Evolutionary conservation across 2,888 invertebrate species (phyloP), one percentile per base, ranked within the genome.

Genomic region (Tachina fera): DNA sequence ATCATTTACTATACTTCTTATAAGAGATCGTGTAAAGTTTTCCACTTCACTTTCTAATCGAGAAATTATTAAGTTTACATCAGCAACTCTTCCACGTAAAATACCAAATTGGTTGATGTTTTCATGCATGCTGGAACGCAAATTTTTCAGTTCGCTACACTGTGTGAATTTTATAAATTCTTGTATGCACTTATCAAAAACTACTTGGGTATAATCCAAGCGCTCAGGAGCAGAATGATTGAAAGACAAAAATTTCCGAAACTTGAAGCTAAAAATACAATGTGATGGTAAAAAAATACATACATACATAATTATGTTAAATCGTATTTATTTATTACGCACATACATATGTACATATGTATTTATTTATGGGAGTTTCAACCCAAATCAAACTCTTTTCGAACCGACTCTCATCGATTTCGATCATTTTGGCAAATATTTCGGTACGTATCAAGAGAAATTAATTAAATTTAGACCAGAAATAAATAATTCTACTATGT

Each of bases 51-150:
- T 60, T 31, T 58, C 75, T 41, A 77, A 86, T 49, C 41, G 74
- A 6, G 0, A 19, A 3, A 90, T 77, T 22, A 74, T 74, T 0
- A 31, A 5, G 0, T 19, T 1, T 0, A 85, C 84, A 8, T 53
- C 85, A 0, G 9, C 1, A 6, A 87, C 19, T 41, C 76, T 53
- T 41, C 16, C 49, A 19, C 16, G 5, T 19, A 89, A 83, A 61
- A 43, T 65, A 0, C 0, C 0, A 10, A 87, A 90, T 13, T 88
- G 87, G 4, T 47, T 16, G 31, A 89, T 43, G 19, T 85, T 74
- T n/a, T 49, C 39, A n/a, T 14, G 11, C 63, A 85, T 60, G 2
- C 11, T 9, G 2, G 47, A 13, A 13, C 81, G 78, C 11, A 74
- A 14, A 2, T 47, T 22, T 19, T 53, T 43, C 9, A 58, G 45